A percentile compares a stretch with the other conserved stretches of the same genome.
phyloP scores from a whole-genome alignment of 1,140 invertebrate genomes.

The Aphaenogaster rudis region DNA sequence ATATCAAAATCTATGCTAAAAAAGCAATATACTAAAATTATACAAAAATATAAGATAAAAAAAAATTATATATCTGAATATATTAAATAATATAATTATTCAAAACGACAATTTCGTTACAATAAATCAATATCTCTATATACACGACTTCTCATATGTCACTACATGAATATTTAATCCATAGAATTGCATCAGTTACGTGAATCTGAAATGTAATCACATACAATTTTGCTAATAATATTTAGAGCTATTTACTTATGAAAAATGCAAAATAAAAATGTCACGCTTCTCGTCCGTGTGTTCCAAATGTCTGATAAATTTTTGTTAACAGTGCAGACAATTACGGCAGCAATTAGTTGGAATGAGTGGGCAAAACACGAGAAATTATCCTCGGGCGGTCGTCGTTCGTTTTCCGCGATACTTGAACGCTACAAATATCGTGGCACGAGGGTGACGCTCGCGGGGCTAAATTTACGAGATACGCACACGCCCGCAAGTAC shows the following conservation, averaged over 20 bases:
- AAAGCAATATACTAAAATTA: not conserved
- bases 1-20: not conserved
- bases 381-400: not conserved
- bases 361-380: not conserved
- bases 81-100: not conserved
- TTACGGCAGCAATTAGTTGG: not conserved
- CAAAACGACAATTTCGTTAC: conserved; percentile 1
- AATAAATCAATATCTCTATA: not conserved
- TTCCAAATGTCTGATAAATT: not conserved
- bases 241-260: not conserved
- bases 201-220: not conserved
- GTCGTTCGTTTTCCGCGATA: not conserved
- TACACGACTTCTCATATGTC: not conserved
- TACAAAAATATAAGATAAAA: conserved; percentile 4
- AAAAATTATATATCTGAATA: not conserved
- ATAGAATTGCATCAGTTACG: not conserved
- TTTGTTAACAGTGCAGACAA: not conserved
- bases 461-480: not conserved
- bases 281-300: not conserved
- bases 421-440: not conserved
- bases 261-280: conserved; percentile 3
- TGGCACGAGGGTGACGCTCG: not conserved
- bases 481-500: not conserved
- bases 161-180: not conserved
- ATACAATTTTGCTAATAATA: not conserved